Conservation (phyloP, 2,888 invertebrate genomes). For the Pardosa pseudoannulata region DNA sequence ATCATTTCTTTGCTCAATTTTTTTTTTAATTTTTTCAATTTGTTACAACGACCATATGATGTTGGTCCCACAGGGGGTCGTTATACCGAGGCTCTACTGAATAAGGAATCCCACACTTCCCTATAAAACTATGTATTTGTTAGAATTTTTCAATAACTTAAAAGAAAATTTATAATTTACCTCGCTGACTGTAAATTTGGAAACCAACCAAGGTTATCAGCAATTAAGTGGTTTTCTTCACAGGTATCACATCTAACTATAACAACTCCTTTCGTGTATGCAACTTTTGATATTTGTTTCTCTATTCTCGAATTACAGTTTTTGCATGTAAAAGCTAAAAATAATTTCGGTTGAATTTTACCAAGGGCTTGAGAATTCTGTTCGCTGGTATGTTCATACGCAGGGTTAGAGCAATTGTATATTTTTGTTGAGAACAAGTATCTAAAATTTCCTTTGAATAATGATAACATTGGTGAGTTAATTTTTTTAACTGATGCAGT, state of each 20-base stretch:
- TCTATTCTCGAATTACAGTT: conserved; percentile 87
- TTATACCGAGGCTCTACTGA: no score
- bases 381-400: conserved; percentile 41
- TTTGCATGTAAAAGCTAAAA: conserved; percentile 91
- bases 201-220: conserved; percentile 98
- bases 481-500: no score
- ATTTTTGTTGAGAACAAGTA: not conserved
- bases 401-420: conserved; percentile 16
- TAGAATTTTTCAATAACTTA: no score
- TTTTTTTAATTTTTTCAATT: no score
- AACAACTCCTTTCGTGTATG: conserved; percentile 92
- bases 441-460: not conserved
- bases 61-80: no score
- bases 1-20: no score
- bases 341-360: conserved; percentile 80
- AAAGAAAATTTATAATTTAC: no score
- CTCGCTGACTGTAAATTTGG: conserved; percentile 81
- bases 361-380: conserved; percentile 35
- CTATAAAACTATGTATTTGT: no score
- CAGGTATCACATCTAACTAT: conserved; percentile 93
- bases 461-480: no score
- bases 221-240: conserved; percentile 93
- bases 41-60: no score
- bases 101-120: no score
- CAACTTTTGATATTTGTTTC: conserved; percentile 89